These are phyloP conservation scores for Stictocephala bisonia DNA, from an alignment of 2,888 invertebrate genomes.

Conservation along the genomic window DNA sequence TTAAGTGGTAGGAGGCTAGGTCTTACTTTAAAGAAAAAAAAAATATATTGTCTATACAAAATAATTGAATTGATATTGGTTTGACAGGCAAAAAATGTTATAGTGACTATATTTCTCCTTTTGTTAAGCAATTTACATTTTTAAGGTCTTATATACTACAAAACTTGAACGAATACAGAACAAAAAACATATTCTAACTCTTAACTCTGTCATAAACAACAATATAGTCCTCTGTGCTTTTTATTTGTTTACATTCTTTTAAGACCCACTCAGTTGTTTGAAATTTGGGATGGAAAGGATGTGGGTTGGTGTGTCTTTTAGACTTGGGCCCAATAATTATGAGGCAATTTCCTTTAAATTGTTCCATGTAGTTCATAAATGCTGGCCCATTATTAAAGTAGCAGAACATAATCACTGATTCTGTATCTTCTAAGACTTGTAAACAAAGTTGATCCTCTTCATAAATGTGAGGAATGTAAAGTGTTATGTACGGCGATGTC, in stretches of 20 bases:
- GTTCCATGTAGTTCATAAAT: constrained; percentile 74
- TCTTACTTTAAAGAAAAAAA: too few relatives aligned
- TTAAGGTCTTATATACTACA: too few relatives aligned
- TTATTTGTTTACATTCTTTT: constrained; percentile 70
- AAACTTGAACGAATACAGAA: too few relatives aligned
- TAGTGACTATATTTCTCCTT: too few relatives aligned
- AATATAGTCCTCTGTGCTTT: constrained; percentile 73
- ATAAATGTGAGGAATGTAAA: constrained; percentile 76
- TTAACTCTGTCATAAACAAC: constrained; percentile 67
- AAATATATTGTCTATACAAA: too few relatives aligned
- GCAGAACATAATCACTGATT: constrained; percentile 78
- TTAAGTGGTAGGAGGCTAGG: too few relatives aligned
- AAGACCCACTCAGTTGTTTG: constrained; percentile 69
- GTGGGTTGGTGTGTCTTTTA: constrained; percentile 75
- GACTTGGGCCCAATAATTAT: constrained; percentile 79
- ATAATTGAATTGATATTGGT: too few relatives aligned
- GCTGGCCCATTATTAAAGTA: constrained; percentile 81
- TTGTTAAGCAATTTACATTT: too few relatives aligned
- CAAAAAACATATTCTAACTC: too few relatives aligned
- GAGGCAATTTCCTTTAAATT: constrained; percentile 73
- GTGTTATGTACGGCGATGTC: constrained; percentile 79
- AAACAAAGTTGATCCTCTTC: constrained; percentile 64
- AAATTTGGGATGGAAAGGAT: constrained; percentile 73
- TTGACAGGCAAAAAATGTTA: too few relatives aligned
- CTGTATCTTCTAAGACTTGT: constrained; percentile 64